phyloP scores from a whole-genome alignment of 2,113 vertebrate genomes.

The Peromyscus polionotus region DNA sequence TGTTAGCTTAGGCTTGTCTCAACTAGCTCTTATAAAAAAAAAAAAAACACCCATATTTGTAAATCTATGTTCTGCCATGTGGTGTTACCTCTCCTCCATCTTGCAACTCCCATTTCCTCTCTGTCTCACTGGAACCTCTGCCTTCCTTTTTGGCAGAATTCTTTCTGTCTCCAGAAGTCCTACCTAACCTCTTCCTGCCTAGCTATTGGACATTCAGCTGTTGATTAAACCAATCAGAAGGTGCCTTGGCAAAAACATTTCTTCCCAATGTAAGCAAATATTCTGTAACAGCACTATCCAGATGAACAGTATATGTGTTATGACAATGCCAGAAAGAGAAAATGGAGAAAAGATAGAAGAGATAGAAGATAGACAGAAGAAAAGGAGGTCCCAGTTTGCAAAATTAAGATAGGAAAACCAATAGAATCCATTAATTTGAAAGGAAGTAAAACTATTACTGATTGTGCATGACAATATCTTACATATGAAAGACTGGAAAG shows the following conservation, averaged over 20 bases:
- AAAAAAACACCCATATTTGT: background rate
- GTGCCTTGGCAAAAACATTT: background rate
- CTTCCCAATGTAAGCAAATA: background rate
- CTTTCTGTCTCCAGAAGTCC: background rate
- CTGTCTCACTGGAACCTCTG: background rate
- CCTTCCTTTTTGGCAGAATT: background rate
- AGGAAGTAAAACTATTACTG: background rate
- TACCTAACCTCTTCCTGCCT: background rate
- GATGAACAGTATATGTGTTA: background rate
- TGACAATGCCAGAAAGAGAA: background rate
- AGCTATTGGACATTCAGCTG: background rate
- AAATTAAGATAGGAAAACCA: background rate
- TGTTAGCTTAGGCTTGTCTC: background rate
- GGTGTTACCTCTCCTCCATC: background rate
- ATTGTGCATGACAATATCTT: background rate
- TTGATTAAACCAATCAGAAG: background rate
- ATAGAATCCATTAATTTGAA: background rate
- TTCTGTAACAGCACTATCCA: background rate
- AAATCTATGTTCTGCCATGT: background rate
- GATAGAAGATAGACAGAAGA: background rate
- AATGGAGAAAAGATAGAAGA: rapidly evolving
- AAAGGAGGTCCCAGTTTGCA: background rate
- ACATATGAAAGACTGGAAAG: background rate
- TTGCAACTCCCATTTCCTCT: background rate
- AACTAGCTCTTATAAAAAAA: background rate